These are phyloP conservation scores for Boloria selene DNA, from an alignment of 2,888 invertebrate species.

Conservation along the genomic window DNA sequence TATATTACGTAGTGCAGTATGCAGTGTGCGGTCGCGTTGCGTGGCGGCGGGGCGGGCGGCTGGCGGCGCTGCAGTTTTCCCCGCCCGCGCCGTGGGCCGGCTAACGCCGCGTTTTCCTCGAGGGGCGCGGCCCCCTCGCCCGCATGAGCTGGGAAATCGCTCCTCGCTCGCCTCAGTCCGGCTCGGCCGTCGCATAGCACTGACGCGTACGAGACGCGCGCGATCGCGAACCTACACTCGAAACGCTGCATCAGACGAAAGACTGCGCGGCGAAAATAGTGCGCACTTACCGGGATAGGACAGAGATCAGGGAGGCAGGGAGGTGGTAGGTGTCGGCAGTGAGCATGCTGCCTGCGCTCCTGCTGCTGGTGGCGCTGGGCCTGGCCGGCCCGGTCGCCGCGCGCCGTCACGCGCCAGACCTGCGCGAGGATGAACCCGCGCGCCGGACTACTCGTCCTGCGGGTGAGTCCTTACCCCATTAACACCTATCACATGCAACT, in stretches of 20 bases:
- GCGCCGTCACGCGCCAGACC: conserved; percentile 84
- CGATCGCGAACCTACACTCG: conserved; percentile 59
- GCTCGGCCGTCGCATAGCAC: conserved; percentile 73
- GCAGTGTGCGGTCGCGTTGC: conserved; percentile 33
- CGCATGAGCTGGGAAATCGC: conserved; percentile 71
- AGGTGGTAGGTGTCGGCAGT: conserved; percentile 52
- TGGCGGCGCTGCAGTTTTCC: conserved; percentile 68
- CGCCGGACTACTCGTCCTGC: conserved; percentile 85
- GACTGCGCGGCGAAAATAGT: conserved; percentile 74
- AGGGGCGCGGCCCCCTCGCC: conserved; percentile 74
- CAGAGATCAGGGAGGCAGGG: conserved; percentile 50
- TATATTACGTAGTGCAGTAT: conserved; percentile 6
- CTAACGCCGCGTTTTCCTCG: conserved; percentile 71
- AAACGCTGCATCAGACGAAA: conserved; percentile 55
- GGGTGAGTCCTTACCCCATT: conserved; percentile 77
- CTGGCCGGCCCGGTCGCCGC: conserved; percentile 61
- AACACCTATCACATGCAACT: background rate
- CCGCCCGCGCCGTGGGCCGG: conserved; percentile 65
- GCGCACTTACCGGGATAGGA: conserved; percentile 73
- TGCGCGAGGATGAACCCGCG: conserved; percentile 86
- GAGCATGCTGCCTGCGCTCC: conserved; percentile 68
- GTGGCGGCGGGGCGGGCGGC: conserved; percentile 46
- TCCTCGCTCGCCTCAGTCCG: conserved; percentile 77
- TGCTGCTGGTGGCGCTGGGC: conserved; percentile 66
- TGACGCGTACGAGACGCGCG: conserved; percentile 67